Evolutionary conservation across 1,140 invertebrate species (phyloP), one percentile per base, ranked within the genome.

Genomic region (Neotoxoptera formosana): DNA sequence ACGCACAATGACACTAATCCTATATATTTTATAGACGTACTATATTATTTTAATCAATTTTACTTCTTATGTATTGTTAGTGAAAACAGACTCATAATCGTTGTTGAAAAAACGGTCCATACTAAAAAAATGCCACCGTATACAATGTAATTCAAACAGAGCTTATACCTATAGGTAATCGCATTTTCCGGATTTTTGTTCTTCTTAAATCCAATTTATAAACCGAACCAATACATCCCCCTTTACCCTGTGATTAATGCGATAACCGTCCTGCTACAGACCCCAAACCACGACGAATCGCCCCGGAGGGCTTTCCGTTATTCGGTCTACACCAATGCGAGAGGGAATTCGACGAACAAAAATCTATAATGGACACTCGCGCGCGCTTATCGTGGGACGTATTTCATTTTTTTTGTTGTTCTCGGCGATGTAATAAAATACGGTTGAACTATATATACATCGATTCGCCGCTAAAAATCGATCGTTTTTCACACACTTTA

Each of bases 271-370:
- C 48, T 47, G 41, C 81, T 47, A 53, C 81, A 51, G 30, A 56
- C 91, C 91, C 91, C 48, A 56, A 25, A 93, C 91, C 91, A 93
- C 81, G 91, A 84, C 91, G 91, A 93, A 93, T 93, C 6, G 25
- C 51, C 91, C 91, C 91, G 91, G 90, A 93, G 91, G 91, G 91
- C 81, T 93, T 93, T 93, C 81, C 81, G 91, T 93, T 86, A 86
- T 91, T 47, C 41, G 36, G 23, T 81, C 11, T 34, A 48, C 25
- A 34, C 48, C 30, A 14, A 81, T n/a, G 23, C 45, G 67, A 90
- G 41, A 90, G 89, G 89, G 36, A 90, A 67, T 60, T 6, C 30
- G 11, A 34, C 21, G 25, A 60, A 90, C 36, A 90, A 90, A 90
- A 60, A 90, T 90, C 11, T 34, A 17, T 89, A 87, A 87, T 87